Evolutionary conservation across 1,140 invertebrate genomes (phyloP).

Genomic region (Cephus cinctus): DNA sequence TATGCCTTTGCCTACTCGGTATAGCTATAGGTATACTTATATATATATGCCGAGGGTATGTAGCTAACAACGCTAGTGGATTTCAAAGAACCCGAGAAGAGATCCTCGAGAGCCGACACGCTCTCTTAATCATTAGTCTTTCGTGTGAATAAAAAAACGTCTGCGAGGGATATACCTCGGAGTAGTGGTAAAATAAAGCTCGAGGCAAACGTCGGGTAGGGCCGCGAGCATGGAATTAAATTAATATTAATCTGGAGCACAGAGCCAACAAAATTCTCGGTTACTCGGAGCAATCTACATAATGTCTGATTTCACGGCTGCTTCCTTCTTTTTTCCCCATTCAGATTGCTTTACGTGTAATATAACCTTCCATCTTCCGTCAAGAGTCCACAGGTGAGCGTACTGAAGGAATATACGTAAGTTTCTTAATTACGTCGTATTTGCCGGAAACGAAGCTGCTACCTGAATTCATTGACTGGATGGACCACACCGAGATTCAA

Average conservation of each 20-base stretch:
- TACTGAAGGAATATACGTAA: no score
- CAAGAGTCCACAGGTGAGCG: no score
- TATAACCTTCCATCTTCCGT: no score
- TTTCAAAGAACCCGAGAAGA: neutral
- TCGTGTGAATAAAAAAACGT: slow-evolving; percentile 21
- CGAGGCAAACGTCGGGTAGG: slow-evolving; percentile 21
- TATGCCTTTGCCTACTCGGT: no score
- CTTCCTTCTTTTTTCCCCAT: no score
- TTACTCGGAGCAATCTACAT: slow-evolving; percentile 40
- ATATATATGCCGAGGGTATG: neutral
- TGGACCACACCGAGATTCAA: no score
- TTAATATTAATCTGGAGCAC: slow-evolving; percentile 50
- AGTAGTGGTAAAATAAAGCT: slow-evolving; percentile 6
- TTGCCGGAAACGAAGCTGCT: no score
- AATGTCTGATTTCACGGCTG: slow-evolving; percentile 39
- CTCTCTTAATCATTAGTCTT: slow-evolving; percentile 45
- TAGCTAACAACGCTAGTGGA: neutral
- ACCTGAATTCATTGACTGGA: no score
- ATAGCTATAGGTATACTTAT: no score
- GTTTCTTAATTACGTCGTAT: no score
- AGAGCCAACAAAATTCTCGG: slow-evolving; percentile 36
- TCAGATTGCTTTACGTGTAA: no score
- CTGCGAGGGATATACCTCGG: no score
- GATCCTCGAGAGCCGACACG: slow-evolving; percentile 3
- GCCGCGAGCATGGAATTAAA: slow-evolving; percentile 50